Evolutionary conservation across 2,797 vertebrate genomes (phyloP), one percentile per base, ranked within the genome.

Genomic region (Acridotheres tristis): DNA sequence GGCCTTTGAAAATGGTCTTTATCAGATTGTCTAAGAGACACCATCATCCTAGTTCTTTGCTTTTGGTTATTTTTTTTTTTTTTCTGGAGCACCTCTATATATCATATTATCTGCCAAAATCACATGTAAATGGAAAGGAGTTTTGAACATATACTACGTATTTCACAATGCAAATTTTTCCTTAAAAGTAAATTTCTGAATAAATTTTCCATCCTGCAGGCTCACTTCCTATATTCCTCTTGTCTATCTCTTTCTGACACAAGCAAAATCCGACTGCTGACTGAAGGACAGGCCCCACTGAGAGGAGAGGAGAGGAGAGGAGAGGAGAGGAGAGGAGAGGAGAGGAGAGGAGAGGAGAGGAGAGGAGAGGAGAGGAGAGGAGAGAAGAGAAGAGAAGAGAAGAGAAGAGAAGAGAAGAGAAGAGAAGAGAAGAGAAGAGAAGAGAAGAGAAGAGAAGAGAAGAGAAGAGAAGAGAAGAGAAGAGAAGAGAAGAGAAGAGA

Each of bases 41-140:
- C 9, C 6, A 1, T 59, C 11, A 79, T 87, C 66, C 27, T 59
- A 36, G 3, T 55, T 75, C n/a, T 72, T 77, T 43, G 17, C 4
- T 61, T 85, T 90, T 59, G 3, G 1, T 2, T n/a, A 32, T 69
- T n/a, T 54, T 71, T 53, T 34, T 71, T 53, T 34, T 50, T 58
- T n/a, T 25, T 0, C 25, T 75, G 3, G 7, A 45, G 9, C 15
- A 69, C 15, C 16, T 54, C 16, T 61, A 13, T 17, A 7, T 42
- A 30, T 10, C 6, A 3, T 61, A 38, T 45, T 67, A 67, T 22
- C 57, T 57, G 27, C 45, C 61, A 62, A 80, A 85, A 75, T 7
- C 6, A 0, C 8, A 0, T 21, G 12, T 58, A 17, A 72, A 2
- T n/a, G 27, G 27, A 51, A 38, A 22, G 10, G 48, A 66, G 13